Conservation (phyloP, 2,888 invertebrate genomes). For the Perdita meconis region DNA sequence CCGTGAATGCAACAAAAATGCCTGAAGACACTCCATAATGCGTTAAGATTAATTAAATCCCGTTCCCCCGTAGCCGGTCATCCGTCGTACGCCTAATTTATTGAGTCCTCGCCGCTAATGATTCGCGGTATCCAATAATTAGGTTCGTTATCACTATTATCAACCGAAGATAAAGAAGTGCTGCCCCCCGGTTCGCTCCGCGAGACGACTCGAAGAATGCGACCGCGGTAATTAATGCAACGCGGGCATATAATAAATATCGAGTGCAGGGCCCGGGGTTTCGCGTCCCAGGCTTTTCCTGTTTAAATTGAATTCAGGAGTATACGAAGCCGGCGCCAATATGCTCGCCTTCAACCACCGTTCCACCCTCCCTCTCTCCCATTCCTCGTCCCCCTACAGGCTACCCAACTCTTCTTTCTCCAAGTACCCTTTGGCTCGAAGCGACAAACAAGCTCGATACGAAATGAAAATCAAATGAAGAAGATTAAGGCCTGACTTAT, state of each 20-base stretch:
- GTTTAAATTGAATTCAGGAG: constrained; percentile 77
- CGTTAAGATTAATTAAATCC: constrained; percentile 71
- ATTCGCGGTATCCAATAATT: constrained; percentile 75
- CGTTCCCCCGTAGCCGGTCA: constrained; percentile 58
- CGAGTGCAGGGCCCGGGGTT: constrained; percentile 77
- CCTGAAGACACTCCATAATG: constrained; percentile 27
- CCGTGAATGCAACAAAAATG: constrained; percentile 29
- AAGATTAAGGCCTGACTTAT: constrained; percentile 61
- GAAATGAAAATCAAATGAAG: constrained; percentile 64
- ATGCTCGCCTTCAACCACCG: constrained; percentile 65
- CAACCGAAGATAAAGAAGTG: constrained; percentile 71
- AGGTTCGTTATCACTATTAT: constrained; percentile 74
- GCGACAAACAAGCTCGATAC: constrained; percentile 69
- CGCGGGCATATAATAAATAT: constrained; percentile 79
- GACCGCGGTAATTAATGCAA: constrained; percentile 81
- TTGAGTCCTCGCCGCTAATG: constrained; percentile 71
- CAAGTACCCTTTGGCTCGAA: constrained; percentile 65
- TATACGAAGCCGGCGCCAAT: constrained; percentile 76
- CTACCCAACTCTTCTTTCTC: constrained; percentile 53
- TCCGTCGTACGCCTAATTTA: constrained; percentile 68
- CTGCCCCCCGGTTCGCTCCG: constrained; percentile 33
- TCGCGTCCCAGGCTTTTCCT: constrained; percentile 76
- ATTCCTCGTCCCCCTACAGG: constrained; percentile 18
- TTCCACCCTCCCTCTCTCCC: background rate
- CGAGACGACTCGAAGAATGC: constrained; percentile 70